Percentiles rank a stretch among this genome's conserved stretches.
phyloP scores from a whole-genome alignment of 1,140 invertebrate species.

The Dreissena polymorpha region DNA sequence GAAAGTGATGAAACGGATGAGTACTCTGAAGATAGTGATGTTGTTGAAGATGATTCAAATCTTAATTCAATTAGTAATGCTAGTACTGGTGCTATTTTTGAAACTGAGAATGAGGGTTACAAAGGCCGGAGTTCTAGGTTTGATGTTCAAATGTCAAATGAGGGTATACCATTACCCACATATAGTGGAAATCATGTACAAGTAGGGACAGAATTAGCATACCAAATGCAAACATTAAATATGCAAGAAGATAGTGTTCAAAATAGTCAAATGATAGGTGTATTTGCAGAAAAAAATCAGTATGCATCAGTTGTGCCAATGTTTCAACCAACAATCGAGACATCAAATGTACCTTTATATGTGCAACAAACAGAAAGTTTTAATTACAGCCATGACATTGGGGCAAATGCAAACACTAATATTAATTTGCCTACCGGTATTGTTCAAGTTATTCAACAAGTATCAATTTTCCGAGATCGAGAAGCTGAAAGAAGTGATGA shows the following conservation, averaged over 20 bases:
- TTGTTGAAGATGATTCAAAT: not conserved
- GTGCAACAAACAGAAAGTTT: not conserved
- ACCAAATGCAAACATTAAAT: conserved; percentile 39
- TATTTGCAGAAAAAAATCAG: not conserved
- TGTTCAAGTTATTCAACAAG: too few species aligned
- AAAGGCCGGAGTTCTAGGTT: not conserved
- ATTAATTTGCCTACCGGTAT: not conserved
- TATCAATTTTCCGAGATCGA: not conserved
- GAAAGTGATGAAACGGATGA: conserved; percentile 25
- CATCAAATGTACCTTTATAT: not conserved
- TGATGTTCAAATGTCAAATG: not conserved
- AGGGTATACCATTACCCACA: not conserved
- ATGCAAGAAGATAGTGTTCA: conserved; percentile 18
- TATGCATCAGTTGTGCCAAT: not conserved
- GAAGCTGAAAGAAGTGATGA: not conserved
- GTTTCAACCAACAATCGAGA: not conserved
- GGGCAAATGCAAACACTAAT: too few species aligned
- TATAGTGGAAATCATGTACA: not conserved
- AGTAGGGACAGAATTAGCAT: not conserved
- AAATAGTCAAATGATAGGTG: not conserved
- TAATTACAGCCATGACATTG: too few species aligned
- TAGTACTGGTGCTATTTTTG: conserved; percentile 15
- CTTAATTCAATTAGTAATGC: not conserved
- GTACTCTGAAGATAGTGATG: conserved; percentile 26
- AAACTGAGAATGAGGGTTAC: conserved; percentile 37